Base-by-base conservation (phyloP, 2,888 invertebrate genomes). In the Ptilodon capucinus region DNA sequence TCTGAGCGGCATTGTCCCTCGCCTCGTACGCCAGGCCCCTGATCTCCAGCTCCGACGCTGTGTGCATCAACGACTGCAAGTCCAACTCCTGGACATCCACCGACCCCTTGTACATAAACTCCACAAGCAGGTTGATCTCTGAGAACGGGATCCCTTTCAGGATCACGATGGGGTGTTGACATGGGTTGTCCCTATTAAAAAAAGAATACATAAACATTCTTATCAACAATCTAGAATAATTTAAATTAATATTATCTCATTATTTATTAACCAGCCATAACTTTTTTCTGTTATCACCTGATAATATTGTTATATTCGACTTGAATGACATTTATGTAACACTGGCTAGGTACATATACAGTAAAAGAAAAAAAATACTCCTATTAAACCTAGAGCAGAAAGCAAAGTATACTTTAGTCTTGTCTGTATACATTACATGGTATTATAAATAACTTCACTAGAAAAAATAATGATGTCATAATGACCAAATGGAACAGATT, bases 151-250 rank as follows among this genome's bases (percentile, higher is more conserved):
- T 93, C 42, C 94, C 94, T 77, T 94, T 93, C 66, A 95, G 85
- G 52, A 95, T 94, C 60, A 95, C 92, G 58, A 95, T 93, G 18
- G 95, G 95, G 73, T 95, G 95, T 73, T 94, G 94, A 74, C 94
- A 94, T 66, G 94, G 93, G 81, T 95, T 95, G 79, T 95, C 94
- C 76, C 90, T 91, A 78, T 30, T 42, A 64, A 65, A 61, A 71
- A 66, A 70, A 45, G 56, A 41, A 58, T 9, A 49, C n/a, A 25
- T 17, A 18, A 48, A 45, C 34, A 54, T 54, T 48, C 51, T 50
- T 52, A 58, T 46, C 50, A 46, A 42, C 51, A 44, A 42, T 45
- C 18, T 41, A 51, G 25, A 43, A 44, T 44, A 44, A 62, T 69
- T 57, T 59, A 42, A 57, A 65, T n/a, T 59, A 59, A 54, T 51